A percentile compares a stretch with the other conserved stretches of the same genome.
Evolutionary conservation across 2,797 vertebrate species (phyloP).

Genomic region (Syngnathus rostellatus): DNA sequence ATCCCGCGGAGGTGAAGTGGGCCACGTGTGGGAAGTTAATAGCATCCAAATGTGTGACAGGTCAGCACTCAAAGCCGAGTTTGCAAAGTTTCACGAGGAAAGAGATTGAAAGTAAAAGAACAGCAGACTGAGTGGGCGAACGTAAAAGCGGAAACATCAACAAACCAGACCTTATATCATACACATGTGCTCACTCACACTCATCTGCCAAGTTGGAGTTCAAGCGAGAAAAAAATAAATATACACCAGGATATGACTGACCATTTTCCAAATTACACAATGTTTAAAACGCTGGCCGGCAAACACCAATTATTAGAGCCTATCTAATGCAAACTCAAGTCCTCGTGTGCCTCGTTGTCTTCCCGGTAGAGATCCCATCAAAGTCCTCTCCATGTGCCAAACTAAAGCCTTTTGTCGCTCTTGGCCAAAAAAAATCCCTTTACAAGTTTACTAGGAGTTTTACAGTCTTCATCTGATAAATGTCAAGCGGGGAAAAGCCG

Average conservation of each 20-base stretch:
- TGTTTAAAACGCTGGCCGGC: neutral
- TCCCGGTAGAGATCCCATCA: neutral
- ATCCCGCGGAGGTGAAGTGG: neutral
- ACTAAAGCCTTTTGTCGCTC: neutral
- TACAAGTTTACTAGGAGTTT: neutral
- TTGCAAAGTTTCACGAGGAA: neutral
- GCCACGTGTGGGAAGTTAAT: neutral
- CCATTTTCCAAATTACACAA: neutral
- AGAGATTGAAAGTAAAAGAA: neutral
- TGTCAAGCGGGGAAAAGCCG: neutral
- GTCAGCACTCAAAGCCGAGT: neutral
- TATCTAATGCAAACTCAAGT: neutral
- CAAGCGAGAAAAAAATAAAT: neutral
- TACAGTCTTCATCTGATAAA: neutral
- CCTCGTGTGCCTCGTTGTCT: neutral
- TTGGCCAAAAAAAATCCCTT: neutral
- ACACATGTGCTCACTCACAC: neutral
- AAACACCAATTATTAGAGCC: neutral
- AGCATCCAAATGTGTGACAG: neutral
- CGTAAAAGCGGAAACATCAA: neutral
- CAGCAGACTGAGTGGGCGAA: conserved; percentile 3
- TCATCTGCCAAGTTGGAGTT: neutral
- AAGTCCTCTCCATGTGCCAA: neutral
- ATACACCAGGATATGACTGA: neutral
- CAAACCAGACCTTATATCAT: neutral